Evolutionary conservation across 2,113 vertebrate genomes (phyloP), one percentile per base, ranked within the genome.

Genomic region (Zosterops lateralis): DNA sequence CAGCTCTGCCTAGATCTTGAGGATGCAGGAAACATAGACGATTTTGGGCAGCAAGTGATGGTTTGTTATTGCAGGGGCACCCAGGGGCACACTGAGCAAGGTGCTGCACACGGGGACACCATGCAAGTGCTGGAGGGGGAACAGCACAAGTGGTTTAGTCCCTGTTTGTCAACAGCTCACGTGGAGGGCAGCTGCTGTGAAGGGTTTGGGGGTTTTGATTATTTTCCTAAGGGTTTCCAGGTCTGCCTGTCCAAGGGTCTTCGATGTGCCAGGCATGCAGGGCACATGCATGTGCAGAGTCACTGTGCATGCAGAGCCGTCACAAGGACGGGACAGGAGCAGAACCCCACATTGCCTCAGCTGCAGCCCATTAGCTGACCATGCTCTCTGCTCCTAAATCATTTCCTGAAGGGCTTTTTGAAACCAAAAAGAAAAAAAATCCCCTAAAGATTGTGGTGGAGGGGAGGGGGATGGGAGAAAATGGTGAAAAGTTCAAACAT

Each of bases 361-460:
- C 96, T 97, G 96, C 93, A 97, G 96, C 76, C 92, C 89, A 94
- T 97, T 97, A 97, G 93, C 93, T 91, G 94, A 93, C 95, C 93
- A 95, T 89, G 92, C 89, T 92, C 87, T 92, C 91, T 94, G 92
- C 92, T 97, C 87, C 96, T 96, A 96, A 97, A 97, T 97, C 90
- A 97, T 97, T 97, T 97, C 96, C 96, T 97, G 96, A 96, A 97
- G 94, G 87, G 89, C 45, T 94, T 94, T 95, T 92, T 85, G 67
- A 91, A 87, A 81, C 66, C 40, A 29, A 86, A 87, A 86, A 42
- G 83, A 58, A 62, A 91, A 92, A 87, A 88, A 84, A 3, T 81
- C 76, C 48, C 68, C 29, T 87, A 50, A 90, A 81, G 72, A 91
- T 7, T 8, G 26, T 12, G 79, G 42, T 36, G 75, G 44, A 22